These are phyloP conservation scores for Myiozetetes cayanensis DNA, from an alignment of 2,113 vertebrate genomes.

Conservation along the genomic window DNA sequence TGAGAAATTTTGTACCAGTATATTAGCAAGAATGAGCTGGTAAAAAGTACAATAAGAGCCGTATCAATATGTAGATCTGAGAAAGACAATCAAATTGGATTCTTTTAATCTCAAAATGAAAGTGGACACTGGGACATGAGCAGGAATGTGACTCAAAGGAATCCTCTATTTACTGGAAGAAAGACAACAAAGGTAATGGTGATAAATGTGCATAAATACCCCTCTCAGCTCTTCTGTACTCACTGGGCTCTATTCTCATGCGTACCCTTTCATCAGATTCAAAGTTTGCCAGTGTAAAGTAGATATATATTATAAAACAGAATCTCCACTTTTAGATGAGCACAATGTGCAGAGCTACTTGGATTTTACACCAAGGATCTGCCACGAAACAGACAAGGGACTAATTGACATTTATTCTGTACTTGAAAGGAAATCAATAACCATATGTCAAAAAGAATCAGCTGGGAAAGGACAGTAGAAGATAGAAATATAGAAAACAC, in stretches of 20 bases:
- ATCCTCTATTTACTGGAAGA: neutral
- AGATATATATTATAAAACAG: neutral
- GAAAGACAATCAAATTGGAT: neutral
- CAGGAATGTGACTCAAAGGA: neutral
- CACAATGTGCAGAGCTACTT: neutral
- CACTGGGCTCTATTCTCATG: neutral
- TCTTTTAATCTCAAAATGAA: slow-evolving; percentile 33
- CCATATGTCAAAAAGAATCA: neutral
- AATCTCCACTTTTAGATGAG: neutral
- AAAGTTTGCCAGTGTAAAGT: neutral
- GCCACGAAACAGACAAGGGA: neutral
- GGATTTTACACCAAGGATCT: neutral
- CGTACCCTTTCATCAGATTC: neutral
- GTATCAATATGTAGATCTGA: slow-evolving; percentile 18
- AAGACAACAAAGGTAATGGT: neutral
- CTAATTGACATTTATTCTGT: slow-evolving; percentile 25
- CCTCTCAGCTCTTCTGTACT: neutral
- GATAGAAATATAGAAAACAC: neutral
- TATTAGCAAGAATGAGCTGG: slow-evolving; percentile 46
- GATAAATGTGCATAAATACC: neutral
- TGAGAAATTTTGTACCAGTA: slow-evolving; percentile 48
- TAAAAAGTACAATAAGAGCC: slow-evolving; percentile 3
- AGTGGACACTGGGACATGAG: neutral
- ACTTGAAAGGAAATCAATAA: slow-evolving; percentile 4
- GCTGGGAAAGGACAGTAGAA: neutral